phyloP scores from a whole-genome alignment of 1,140 invertebrate species.

The Macrobrachium rosenbergii region DNA sequence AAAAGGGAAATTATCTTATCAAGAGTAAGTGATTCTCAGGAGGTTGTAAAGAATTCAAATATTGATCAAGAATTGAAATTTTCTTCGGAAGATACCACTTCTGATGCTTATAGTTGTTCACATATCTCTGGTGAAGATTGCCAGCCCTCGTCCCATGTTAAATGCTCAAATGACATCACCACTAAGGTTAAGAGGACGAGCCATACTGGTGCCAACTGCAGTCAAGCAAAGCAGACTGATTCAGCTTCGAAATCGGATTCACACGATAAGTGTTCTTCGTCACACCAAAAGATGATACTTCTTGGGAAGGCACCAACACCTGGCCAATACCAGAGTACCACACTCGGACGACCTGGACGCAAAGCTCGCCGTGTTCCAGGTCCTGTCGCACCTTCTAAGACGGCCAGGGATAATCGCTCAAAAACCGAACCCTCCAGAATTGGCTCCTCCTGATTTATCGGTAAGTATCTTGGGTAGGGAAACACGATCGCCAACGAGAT shows the following conservation, averaged over 20 bases:
- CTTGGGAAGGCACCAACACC: not conserved
- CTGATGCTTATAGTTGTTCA: no score
- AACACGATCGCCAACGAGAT: not conserved
- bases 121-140: no score
- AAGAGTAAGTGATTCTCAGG: no score
- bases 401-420: not conserved
- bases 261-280: not conserved
- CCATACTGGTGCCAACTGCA: not conserved
- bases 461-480: conserved; percentile 48
- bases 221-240: not conserved
- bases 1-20: no score
- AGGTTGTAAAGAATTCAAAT: no score
- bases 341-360: conserved; percentile 18
- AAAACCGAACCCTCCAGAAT: conserved; percentile 36
- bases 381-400: not conserved
- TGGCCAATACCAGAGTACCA: conserved; percentile 14
- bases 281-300: not conserved
- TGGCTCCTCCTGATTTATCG: conserved; percentile 22
- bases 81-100: no score
- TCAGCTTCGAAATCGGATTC: not conserved
- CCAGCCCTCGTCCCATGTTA: no score
- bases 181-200: no score
- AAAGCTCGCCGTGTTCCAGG: not conserved
- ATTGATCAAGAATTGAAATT: no score
- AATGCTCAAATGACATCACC: no score